Conservation (phyloP, 2,888 invertebrate species). For the Dasysyrphus albostriatus region DNA sequence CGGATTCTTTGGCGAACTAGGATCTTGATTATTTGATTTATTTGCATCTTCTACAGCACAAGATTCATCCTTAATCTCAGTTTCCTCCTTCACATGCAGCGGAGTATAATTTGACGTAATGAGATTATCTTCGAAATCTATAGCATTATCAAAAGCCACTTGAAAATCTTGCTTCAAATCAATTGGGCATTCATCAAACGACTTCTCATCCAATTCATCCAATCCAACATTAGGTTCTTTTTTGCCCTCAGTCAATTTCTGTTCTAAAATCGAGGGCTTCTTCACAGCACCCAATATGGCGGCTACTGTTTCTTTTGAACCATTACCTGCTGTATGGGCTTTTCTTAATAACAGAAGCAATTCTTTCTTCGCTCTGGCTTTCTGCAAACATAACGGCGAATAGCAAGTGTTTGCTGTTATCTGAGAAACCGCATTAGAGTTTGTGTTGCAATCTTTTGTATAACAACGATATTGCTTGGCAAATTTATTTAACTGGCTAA, state of each 20-base stretch:
- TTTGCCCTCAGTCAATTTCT: slow-evolving; percentile 87
- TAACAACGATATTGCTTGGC: slow-evolving; percentile 91
- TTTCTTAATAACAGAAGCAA: slow-evolving; percentile 87
- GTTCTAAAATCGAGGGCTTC: slow-evolving; percentile 89
- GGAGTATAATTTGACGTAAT: slow-evolving; percentile 40
- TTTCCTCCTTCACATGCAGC: slow-evolving; percentile 77
- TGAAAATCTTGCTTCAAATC: slow-evolving; percentile 85
- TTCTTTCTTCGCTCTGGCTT: slow-evolving; percentile 89
- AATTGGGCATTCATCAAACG: slow-evolving; percentile 80
- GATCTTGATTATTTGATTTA: slow-evolving; percentile 16
- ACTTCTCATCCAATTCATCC: slow-evolving; percentile 81
- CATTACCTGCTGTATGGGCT: slow-evolving; percentile 86
- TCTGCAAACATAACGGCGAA: slow-evolving; percentile 92
- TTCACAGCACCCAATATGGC: slow-evolving; percentile 85
- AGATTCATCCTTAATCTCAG: slow-evolving; percentile 40
- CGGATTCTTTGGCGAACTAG: slow-evolving; percentile 21
- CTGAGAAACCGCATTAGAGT: slow-evolving; percentile 85
- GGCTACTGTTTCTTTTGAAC: slow-evolving; percentile 83
- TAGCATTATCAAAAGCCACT: slow-evolving; percentile 85
- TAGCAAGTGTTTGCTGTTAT: slow-evolving; percentile 88
- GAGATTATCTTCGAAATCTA: slow-evolving; percentile 81
- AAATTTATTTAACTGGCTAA: slow-evolving; percentile 88
- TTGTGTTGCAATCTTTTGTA: slow-evolving; percentile 87
- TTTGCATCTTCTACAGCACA: slow-evolving; percentile 16
- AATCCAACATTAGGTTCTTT: slow-evolving; percentile 80